A percentile compares a stretch with the other conserved stretches of the same genome.
Conservation (phyloP, 2,113 vertebrate genomes). For the Lanius ludovicianus region DNA sequence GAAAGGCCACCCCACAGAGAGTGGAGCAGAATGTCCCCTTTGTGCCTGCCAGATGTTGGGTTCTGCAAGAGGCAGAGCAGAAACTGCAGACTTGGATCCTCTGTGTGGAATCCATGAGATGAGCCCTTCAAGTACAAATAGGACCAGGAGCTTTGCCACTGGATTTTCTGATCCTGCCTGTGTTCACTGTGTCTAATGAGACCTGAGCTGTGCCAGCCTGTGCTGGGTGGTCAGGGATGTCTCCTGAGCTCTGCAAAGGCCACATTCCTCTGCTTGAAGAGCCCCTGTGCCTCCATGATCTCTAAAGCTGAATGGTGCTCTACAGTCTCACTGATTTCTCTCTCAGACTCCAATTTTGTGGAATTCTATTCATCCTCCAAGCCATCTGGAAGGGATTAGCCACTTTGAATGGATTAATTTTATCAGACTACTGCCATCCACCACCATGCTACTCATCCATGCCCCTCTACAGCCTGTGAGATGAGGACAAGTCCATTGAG, state of each 20-base stretch:
- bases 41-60: background rate
- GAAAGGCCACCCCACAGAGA: background rate
- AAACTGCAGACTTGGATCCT: background rate
- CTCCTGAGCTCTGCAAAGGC: background rate
- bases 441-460: background rate
- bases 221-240: background rate
- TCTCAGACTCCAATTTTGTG: background rate
- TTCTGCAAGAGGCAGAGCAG: background rate
- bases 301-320: background rate
- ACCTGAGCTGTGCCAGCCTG: background rate
- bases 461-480: background rate
- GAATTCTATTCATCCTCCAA: background rate
- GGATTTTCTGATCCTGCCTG: background rate
- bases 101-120: background rate
- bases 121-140: background rate
- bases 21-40: background rate
- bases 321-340: background rate
- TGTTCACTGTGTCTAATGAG: background rate
- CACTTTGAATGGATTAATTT: constrained; percentile 8
- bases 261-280: background rate
- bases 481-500: background rate
- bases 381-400: constrained; percentile 33
- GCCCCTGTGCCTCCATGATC: background rate
- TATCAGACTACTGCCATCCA: constrained; percentile 33
- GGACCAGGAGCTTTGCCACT: background rate